Evolutionary conservation across 1,140 invertebrate species (phyloP).

Genomic region (Drosophila ercepeae): DNA sequence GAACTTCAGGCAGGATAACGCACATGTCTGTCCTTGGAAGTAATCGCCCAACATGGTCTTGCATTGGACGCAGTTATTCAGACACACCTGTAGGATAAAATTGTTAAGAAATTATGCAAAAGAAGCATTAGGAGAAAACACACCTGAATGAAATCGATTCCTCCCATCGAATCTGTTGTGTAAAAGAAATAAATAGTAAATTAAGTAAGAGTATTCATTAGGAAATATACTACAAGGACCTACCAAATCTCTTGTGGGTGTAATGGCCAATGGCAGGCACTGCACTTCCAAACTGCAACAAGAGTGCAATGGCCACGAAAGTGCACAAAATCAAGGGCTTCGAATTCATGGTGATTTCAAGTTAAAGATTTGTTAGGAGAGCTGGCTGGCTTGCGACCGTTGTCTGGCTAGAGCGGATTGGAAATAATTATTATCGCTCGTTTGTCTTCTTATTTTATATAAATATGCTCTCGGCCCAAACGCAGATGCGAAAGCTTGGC

Average conservation of each 20-base stretch:
- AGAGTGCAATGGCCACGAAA: slow-evolving; percentile 40
- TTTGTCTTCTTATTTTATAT: slow-evolving; percentile 79
- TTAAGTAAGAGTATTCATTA: not conserved
- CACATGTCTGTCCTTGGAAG: slow-evolving; percentile 93
- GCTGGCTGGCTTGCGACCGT: slow-evolving; percentile 47
- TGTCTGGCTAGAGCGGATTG: slow-evolving; percentile 58
- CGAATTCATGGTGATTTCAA: slow-evolving; percentile 49
- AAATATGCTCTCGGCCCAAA: slow-evolving; percentile 62
- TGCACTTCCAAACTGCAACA: slow-evolving; percentile 48
- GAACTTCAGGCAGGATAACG: slow-evolving; percentile 91
- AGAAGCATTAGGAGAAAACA: not conserved
- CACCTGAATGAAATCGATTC: slow-evolving; percentile 84
- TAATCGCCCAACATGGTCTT: slow-evolving; percentile 93
- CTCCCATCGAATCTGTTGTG: slow-evolving; percentile 67
- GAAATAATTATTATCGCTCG: slow-evolving; percentile 73
- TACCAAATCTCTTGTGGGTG: slow-evolving; percentile 72
- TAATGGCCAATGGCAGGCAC: slow-evolving; percentile 73
- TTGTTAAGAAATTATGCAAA: not conserved
- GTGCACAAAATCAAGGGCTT: slow-evolving; percentile 48
- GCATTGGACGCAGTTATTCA: slow-evolving; percentile 94
- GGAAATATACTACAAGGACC: slow-evolving; percentile 5
- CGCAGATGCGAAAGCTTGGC: slow-evolving; percentile 67
- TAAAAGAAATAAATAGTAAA: not conserved
- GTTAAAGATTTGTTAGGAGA: slow-evolving; percentile 13
- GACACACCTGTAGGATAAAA: slow-evolving; percentile 85